Base-by-base conservation (phyloP, 1,140 invertebrate genomes). In the Heliconius eleuchia region DNA sequence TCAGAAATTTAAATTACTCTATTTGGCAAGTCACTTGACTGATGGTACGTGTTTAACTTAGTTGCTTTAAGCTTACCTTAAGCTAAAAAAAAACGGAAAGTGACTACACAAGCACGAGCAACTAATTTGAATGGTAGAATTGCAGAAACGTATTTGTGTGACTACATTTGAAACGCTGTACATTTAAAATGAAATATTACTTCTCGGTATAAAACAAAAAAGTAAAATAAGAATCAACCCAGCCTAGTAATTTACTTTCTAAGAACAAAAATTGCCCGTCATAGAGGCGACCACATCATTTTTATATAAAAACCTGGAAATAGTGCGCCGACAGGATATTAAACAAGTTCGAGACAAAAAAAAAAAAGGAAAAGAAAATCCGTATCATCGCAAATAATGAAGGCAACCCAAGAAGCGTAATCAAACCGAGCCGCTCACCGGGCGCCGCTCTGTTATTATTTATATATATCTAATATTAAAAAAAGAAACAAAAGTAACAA, bases 321-420 rank as follows among this genome's bases (percentile, higher is more conserved):
- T 78, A 76, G 81, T 82, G 60, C 66, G 70, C 78, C 77, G 74
- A 79, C 75, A 79, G 70, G 71, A 82, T 80, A 80, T 80, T 74
- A 80, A 76, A 80, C 76, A 78, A 87, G 83, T 85, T 87, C 82
- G 83, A 87, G 87, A 83, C 78, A 89, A 92, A 87, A 89, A 57
- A 66, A 90, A 86, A 23, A 34, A 2, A 34, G 34, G 66, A 66
- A 73, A 83, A 82, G 84, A 92, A 90, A 76, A 82, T 83, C 82
- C 86, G 85, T 91, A 91, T 94, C 92, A 94, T 92, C 87, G 85
- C 89, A 89, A 89, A 91, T 94, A 93, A 94, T 91, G 91, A 93
- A 87, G 82, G 82, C 85, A 85, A 87, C 78, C 85, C 82, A 88
- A 85, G 83, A 83, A 83, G 79, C 79, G 84, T 82, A 85, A 88